These are phyloP conservation scores for Amphibalanus amphitrite DNA, from an alignment of 1,140 invertebrate genomes.

Conservation along the genomic window DNA sequence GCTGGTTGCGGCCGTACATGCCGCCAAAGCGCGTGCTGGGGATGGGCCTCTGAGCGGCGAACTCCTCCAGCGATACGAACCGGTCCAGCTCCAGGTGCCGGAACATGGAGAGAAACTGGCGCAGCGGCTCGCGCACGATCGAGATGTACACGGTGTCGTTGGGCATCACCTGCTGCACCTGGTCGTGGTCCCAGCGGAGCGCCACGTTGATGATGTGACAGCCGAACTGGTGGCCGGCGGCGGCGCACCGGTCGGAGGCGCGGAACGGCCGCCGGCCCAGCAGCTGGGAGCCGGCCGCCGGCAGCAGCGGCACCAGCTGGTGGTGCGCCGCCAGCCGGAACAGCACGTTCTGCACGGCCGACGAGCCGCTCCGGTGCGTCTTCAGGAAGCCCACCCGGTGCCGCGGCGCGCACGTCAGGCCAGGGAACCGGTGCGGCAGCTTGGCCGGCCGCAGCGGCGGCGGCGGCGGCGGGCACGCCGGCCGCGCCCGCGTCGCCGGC, in stretches of 20 bases:
- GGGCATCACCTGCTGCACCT: conserved; percentile 19
- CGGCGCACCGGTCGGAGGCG: too few relatives aligned
- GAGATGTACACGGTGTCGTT: conserved; percentile 21
- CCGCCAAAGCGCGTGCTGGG: too few relatives aligned
- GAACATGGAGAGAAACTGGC: conserved; percentile 23
- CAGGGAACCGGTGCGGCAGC: too few relatives aligned
- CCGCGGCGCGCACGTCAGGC: too few relatives aligned
- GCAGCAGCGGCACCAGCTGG: conserved; percentile 27
- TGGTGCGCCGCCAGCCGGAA: conserved; percentile 24
- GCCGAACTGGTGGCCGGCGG: too few relatives aligned
- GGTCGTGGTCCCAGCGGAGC: conserved; percentile 13
- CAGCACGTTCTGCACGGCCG: conserved; percentile 30
- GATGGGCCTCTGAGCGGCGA: too few relatives aligned
- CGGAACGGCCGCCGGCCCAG: conserved; percentile 16
- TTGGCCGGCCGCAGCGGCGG: too few relatives aligned
- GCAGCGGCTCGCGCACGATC: conserved; percentile 21
- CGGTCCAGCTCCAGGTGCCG: conserved; percentile 19
- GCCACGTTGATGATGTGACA: too few relatives aligned
- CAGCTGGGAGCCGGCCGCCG: conserved; percentile 22
- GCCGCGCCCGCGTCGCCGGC: too few relatives aligned
- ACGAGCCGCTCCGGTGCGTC: conserved; percentile 30
- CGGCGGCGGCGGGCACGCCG: too few relatives aligned
- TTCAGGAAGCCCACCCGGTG: conserved; percentile 27
- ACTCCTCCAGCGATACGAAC: conserved; percentile 4
- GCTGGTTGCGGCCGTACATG: too few relatives aligned